A percentile compares a stretch with the other conserved stretches of the same genome.
Conservation (phyloP, 2,888 invertebrate genomes). For the Apodemia hepburni region DNA sequence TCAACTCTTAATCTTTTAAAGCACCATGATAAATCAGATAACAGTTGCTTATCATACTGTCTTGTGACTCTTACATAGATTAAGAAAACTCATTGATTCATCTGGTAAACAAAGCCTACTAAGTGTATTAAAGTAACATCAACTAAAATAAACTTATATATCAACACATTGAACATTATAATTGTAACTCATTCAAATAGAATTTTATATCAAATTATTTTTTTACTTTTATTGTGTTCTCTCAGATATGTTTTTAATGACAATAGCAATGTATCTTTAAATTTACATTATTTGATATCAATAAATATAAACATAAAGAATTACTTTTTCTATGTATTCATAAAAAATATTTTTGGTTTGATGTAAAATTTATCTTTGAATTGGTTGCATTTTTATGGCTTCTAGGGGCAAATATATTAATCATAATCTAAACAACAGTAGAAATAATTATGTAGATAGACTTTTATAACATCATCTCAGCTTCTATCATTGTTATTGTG, state of each 20-base stretch:
- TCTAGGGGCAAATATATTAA: background rate
- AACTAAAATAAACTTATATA: background rate
- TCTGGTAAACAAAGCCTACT: background rate
- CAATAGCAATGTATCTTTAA: no score
- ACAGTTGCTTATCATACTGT: conserved; percentile 1
- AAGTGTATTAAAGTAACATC: background rate
- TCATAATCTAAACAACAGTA: background rate
- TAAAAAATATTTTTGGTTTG: background rate
- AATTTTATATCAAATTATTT: background rate
- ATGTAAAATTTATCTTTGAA: background rate
- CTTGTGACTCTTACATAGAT: background rate
- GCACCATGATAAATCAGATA: conserved; percentile 6
- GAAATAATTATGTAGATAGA: background rate
- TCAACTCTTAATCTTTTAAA: conserved; percentile 7
- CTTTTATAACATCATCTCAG: background rate
- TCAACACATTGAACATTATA: background rate
- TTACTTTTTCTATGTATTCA: no score
- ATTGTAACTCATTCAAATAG: background rate
- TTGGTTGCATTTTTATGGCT: background rate
- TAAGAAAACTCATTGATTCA: conserved; percentile 2
- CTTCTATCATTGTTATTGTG: conserved; percentile 2
- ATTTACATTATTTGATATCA: background rate
- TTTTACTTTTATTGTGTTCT: background rate
- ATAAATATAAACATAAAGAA: background rate
- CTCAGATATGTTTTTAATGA: no score